phyloP scores from a whole-genome alignment of 2,113 vertebrate genomes.

The Shinisaurus crocodilurus region DNA sequence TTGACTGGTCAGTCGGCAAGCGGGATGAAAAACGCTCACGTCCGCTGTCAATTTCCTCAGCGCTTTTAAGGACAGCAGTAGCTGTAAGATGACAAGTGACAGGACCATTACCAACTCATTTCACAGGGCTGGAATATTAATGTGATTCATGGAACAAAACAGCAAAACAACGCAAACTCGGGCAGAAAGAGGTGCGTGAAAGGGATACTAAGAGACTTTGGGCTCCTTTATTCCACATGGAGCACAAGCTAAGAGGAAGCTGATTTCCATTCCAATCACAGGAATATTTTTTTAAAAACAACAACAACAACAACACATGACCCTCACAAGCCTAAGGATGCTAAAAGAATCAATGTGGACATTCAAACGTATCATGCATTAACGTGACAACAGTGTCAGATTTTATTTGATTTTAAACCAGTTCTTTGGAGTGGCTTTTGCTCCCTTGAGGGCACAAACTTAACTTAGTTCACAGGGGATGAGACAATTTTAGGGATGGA shows the following conservation, averaged over 20 bases:
- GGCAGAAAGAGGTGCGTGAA: not conserved
- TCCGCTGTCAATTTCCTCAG: constrained; percentile 21
- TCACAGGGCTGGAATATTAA: constrained; percentile 58
- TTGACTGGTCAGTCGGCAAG: not conserved
- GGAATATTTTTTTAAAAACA: not conserved
- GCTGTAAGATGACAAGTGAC: constrained; percentile 61
- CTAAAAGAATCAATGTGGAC: not conserved
- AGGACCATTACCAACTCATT: constrained; percentile 60
- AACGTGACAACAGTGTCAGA: not conserved
- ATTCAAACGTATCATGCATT: not conserved
- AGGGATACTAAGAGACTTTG: not conserved
- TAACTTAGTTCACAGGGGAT: not conserved
- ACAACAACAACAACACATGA: not conserved
- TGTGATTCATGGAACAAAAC: constrained; percentile 31
- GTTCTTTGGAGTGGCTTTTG: no score
- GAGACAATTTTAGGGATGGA: not conserved
- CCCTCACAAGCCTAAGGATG: not conserved
- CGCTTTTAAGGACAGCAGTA: constrained; percentile 36
- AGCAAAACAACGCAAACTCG: constrained; percentile 43
- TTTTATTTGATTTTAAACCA: not conserved
- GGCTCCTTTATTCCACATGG: not conserved
- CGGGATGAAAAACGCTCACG: not conserved
- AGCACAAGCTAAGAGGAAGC: not conserved
- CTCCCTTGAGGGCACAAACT: no score
- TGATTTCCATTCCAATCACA: not conserved